Base-by-base conservation (phyloP, 2,888 invertebrate genomes). In the Trichogramma evanescens region DNA sequence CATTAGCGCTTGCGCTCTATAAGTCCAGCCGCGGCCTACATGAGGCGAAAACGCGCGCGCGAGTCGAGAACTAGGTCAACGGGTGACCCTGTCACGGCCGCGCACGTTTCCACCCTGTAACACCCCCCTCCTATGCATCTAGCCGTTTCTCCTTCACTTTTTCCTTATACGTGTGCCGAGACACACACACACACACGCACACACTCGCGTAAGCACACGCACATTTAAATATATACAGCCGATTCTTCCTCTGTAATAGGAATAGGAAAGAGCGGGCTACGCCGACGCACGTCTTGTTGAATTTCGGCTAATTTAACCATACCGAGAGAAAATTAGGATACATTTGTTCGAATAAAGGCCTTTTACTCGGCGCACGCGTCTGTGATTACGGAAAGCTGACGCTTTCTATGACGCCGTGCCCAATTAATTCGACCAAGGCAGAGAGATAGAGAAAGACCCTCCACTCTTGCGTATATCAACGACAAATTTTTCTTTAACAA, bases 31-130 rank as follows among this genome's bases (percentile, higher is more conserved):
- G 54, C 53, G 59, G 55, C 57, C 63, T 63, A 63, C 64, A 66
- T 66, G 51, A 54, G 61, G 61, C 63, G 60, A 54, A 10, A 50
- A 52, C 59, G 59, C 60, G 60, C 57, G 62, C 63, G 53, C 13
- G 45, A 57, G 51, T 48, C 13, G 61, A 62, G 65, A 75, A 72
- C 65, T 75, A 67, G 75, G 75, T 75, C 74, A 75, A 68, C 70
- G 67, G 66, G 71, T 72, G 72, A 73, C 73, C 72, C 71, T 72
- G 70, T 69, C 68, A 69, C 66, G 65, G 67, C 69, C 70, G 70
- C 66, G 67, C 69, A 67, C 65, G 64, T 59, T 26, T 26, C 26
- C 26, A 26, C 26, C 26, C 26, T 26, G 26, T 26, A 26, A 26
- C 26, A 2, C 13, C 26, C 26, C 3, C 26, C 26, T 26, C 26